A percentile compares a stretch with the other conserved stretches of the same genome.
phyloP scores from a whole-genome alignment of 2,888 invertebrate species.

The Agrotis clavis region DNA sequence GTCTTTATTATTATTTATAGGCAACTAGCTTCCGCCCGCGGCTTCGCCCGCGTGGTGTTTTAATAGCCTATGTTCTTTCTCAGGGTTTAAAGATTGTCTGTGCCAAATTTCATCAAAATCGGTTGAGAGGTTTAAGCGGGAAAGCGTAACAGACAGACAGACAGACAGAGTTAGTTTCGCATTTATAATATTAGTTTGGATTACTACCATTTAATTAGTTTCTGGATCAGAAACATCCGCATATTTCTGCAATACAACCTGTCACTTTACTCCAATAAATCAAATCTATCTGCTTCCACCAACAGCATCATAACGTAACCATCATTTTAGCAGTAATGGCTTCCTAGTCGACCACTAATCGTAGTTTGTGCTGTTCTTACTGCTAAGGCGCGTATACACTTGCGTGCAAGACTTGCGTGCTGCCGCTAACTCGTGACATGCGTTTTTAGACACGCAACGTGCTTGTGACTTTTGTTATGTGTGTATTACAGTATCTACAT shows the following conservation, averaged over 20 bases:
- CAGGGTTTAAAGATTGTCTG: too few species aligned
- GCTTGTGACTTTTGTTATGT: background rate
- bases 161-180: too few species aligned
- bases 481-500: background rate
- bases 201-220: too few species aligned
- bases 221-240: background rate
- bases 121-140: too few species aligned
- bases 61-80: too few species aligned
- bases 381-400: conserved; percentile 27
- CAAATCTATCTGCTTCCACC: conserved; percentile 29
- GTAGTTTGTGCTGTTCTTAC: conserved; percentile 29
- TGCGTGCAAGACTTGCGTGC: conserved; percentile 6
- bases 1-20: too few species aligned
- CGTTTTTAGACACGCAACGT: conserved; percentile 16
- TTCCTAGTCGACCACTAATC: conserved; percentile 55
- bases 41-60: too few species aligned
- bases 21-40: too few species aligned
- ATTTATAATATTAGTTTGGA: too few species aligned
- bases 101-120: too few species aligned
- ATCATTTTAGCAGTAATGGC: conserved; percentile 41
- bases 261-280: conserved; percentile 34
- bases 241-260: conserved; percentile 27
- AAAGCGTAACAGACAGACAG: too few species aligned
- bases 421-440: conserved; percentile 3
- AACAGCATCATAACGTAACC: conserved; percentile 44